A percentile compares a stretch with the other conserved stretches of the same genome.
Conservation (phyloP, 2,113 vertebrate species). For the Geococcyx californianus region DNA sequence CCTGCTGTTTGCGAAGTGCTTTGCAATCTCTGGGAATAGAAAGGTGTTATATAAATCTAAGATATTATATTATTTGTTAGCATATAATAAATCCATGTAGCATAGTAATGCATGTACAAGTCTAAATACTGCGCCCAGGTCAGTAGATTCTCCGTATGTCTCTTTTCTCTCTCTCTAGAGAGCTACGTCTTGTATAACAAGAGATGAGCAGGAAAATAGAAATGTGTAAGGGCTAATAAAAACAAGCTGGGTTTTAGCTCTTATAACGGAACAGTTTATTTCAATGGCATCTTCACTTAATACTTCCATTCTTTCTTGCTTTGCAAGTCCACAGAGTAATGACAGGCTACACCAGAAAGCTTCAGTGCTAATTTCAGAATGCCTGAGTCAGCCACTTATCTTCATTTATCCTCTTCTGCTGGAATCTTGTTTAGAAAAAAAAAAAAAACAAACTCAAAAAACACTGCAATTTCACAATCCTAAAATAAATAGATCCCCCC, state of each 20-base stretch:
- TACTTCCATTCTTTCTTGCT: not conserved
- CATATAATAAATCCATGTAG: not conserved
- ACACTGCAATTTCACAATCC: not conserved
- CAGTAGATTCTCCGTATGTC: not conserved
- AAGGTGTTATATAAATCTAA: not conserved
- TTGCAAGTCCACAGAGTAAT: slow-evolving; percentile 16
- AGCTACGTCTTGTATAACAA: not conserved
- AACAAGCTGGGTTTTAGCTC: not conserved
- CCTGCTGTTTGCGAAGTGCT: slow-evolving; percentile 19
- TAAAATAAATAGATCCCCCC: not conserved
- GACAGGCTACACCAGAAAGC: slow-evolving; percentile 2
- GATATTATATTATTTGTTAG: not conserved
- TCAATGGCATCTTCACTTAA: slow-evolving; percentile 38
- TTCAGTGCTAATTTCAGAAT: slow-evolving; percentile 25
- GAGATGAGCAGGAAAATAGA: not conserved
- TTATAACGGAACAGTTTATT: not conserved
- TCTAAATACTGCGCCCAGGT: not conserved
- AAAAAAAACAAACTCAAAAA: not conserved
- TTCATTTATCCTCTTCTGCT: slow-evolving; percentile 38
- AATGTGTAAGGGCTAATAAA: not conserved
- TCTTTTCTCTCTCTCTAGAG: not conserved
- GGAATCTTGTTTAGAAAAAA: not conserved
- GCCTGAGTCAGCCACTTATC: slow-evolving; percentile 54
- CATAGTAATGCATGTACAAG: not conserved
- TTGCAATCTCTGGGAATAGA: slow-evolving; percentile 40